Evolutionary conservation across 2,888 invertebrate genomes (phyloP), one percentile per base, ranked within the genome.

Genomic region (Acanthosepion lycidas): DNA sequence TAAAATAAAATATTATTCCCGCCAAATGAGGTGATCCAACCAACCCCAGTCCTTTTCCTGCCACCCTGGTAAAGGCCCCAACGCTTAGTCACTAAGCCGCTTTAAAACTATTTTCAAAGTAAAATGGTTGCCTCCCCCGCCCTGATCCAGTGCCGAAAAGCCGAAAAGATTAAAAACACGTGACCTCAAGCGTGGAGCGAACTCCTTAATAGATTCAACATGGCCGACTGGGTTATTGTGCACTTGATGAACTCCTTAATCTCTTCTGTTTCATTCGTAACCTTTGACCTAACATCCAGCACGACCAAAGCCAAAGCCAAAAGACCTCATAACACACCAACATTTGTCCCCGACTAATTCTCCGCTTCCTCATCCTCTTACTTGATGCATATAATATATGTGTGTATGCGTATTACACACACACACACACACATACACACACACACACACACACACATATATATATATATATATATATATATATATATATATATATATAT

Each of bases 121-220:
- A 78, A 78, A 78, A 78, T n/a, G 15, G n/a, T 33, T 78, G 78
- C n/a, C 78, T 78, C n/a, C n/a, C n/a, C 59, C 20, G 59, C n/a
- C 33, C 78, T 78, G 78, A 78, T 33, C 78, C 78, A n/a, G 33
- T 33, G 78, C 78, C 78, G n/a, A 78, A 59, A 78, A 78, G n/a
- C 78, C 78, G n/a, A 78, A 78, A 78, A 78, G 78, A 78, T 78
- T 78, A 78, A 78, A 78, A 78, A 78, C 78, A 78, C 78, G 78
- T 78, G 78, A 78, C 78, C 78, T 78, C 78, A 78, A n/a, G 78
- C 78, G 78, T 78, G n/a, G 78, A 78, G 78, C 78, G 12, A 78
- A 78, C 78, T 18, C 78, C 78, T n/a, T 78, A 78, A 78, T 78
- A 78, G 78, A 78, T 78, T 33, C 78, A 78, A 78, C 78, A 78